phyloP scores from a whole-genome alignment of 1,140 invertebrate genomes.

The Thaumatotibia leucotreta region DNA sequence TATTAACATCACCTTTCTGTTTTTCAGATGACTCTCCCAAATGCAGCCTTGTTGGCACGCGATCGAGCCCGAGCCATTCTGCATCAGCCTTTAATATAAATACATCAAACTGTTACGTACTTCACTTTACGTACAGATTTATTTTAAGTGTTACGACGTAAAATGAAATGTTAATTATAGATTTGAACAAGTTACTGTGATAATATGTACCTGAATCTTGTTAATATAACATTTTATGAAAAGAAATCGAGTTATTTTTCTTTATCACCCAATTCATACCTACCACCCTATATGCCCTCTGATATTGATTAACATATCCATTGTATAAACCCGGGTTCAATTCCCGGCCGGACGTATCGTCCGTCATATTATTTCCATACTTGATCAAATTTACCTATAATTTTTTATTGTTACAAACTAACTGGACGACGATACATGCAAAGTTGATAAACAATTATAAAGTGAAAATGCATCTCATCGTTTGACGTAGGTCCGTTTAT shows the following conservation, averaged over 20 bases:
- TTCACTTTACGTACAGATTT: constrained; percentile 37
- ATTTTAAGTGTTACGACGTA: constrained; percentile 26
- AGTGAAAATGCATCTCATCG: constrained; percentile 29
- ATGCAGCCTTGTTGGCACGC: constrained; percentile 75
- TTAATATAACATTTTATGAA: constrained; percentile 25
- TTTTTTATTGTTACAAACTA: too few species aligned
- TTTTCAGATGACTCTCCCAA: constrained; percentile 75
- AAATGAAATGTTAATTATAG: constrained; percentile 16
- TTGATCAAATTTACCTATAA: too few species aligned
- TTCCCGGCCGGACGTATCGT: neutral
- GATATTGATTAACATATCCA: too few species aligned
- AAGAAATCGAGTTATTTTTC: constrained; percentile 7
- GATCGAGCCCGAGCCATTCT: constrained; percentile 75
- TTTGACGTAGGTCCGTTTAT: constrained; percentile 28
- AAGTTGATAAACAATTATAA: constrained; percentile 2
- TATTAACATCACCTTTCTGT: constrained; percentile 73
- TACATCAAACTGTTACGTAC: constrained; percentile 52
- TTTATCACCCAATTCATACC: constrained; percentile 2
- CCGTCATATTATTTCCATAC: too few species aligned
- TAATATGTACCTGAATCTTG: constrained; percentile 47
- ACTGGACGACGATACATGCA: too few species aligned
- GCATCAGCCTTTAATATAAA: constrained; percentile 76
- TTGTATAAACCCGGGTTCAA: too few species aligned
- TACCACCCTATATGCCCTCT: neutral
- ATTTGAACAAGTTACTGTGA: constrained; percentile 31